Base-by-base conservation (phyloP, 1,140 invertebrate species). In the Daktulosphaira vitifoliae region DNA sequence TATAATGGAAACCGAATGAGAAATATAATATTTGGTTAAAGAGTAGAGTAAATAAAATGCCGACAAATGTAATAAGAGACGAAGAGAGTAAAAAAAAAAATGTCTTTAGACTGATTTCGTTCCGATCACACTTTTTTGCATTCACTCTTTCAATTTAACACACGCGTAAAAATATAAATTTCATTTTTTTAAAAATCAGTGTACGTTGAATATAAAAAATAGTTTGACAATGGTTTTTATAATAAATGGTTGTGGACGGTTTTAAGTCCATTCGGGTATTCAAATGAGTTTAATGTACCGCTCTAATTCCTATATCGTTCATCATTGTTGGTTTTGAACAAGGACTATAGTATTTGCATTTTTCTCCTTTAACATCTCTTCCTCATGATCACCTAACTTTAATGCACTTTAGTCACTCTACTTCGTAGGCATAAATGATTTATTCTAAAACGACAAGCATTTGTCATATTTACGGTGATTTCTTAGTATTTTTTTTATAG, bases 251-350 rank as follows among this genome's bases (percentile, higher is more conserved):
- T 16, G n/a, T n/a, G 22, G 37, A n/a, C 25, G 42, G 42, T 39
- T 62, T 46, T n/a, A 48, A 39, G 56, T 62, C 56, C 56, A 25
- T 62, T 62, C 39, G 56, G 44, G 56, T 62, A 62, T 62, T 62
- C 42, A 62, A 62, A 62, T 62, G 56, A 62, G 56, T 62, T 62
- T 62, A 62, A 62, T 62, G 56, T 62, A 62, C 56, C 56, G 42
- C 56, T 62, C 56, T 62, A 62, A 62, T 62, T 62, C 56, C 56
- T 62, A 48, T 42, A 62, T 62, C 56, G 25, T 62, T 62, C 56
- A 62, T 62, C 56, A 62, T 62, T 48, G 56, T 62, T 62, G 42
- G 25, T 62, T 59, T 62, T 33, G 39, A 62, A 39, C 42, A 62
- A 62, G 11, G 42, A 22, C 56, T 29, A n/a, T 20, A 23, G 56